Percentiles rank a stretch among this genome's conserved stretches.
Evolutionary conservation across 2,113 vertebrate genomes (phyloP).

Genomic region (Nannospalax galili): DNA sequence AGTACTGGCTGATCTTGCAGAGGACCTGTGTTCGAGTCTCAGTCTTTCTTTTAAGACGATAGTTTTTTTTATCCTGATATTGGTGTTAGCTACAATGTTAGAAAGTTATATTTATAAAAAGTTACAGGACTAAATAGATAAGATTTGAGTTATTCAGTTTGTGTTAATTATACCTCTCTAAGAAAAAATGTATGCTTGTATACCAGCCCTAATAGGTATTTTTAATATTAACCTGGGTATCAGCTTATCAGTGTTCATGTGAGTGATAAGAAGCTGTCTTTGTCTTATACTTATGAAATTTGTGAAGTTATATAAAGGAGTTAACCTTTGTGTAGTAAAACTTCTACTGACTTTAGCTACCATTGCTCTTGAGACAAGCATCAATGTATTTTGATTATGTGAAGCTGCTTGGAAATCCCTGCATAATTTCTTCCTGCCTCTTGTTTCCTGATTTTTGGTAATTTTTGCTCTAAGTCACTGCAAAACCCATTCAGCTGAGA

Average conservation of each 20-base stretch:
- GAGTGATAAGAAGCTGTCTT: neutral
- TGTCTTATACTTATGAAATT: neutral
- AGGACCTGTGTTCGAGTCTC: too few species aligned
- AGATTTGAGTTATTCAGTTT: neutral
- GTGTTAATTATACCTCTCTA: neutral
- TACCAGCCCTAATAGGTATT: neutral
- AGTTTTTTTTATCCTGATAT: neutral
- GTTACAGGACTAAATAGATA: neutral
- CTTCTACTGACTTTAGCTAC: neutral
- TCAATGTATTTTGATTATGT: neutral
- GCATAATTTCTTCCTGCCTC: neutral
- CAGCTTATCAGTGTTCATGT: neutral
- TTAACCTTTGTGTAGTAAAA: constrained; percentile 27
- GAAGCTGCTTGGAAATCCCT: neutral
- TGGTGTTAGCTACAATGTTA: neutral
- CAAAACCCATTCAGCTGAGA: neutral
- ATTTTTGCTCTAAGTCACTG: neutral
- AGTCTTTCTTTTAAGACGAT: neutral
- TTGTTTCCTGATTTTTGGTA: neutral
- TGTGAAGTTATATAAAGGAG: neutral
- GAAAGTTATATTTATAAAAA: neutral
- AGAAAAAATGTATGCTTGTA: neutral
- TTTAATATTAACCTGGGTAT: constrained; percentile 17
- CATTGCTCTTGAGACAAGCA: neutral
- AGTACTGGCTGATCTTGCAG: too few species aligned